Conservation (phyloP, 2,888 invertebrate species). For the Philonicus albiceps region DNA sequence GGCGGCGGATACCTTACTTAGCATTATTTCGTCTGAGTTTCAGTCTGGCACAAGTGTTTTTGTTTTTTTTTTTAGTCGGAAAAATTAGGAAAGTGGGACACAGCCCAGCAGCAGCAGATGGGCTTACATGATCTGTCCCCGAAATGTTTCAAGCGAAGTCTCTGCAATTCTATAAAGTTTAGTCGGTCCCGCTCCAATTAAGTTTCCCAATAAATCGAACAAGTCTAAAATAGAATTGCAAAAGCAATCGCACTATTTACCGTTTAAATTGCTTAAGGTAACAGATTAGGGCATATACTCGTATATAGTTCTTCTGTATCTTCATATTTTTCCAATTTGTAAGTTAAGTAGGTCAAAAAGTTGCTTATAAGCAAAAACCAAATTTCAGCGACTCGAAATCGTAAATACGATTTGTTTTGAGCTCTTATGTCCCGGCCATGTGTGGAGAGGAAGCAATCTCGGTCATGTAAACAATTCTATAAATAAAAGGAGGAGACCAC, state of each 20-base stretch:
- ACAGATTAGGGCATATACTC: neutral
- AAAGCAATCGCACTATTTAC: neutral
- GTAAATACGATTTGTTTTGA: slow-evolving; percentile 1
- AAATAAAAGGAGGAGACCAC: neutral
- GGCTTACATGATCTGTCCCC: neutral
- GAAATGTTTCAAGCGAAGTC: neutral
- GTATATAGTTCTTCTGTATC: neutral
- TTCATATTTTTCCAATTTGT: neutral
- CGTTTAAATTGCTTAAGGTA: neutral
- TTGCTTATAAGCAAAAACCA: neutral
- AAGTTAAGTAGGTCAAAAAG: neutral
- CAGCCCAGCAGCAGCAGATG: neutral
- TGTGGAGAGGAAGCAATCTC: neutral
- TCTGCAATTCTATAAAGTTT: neutral
- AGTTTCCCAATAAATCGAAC: neutral
- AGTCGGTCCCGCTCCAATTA: neutral
- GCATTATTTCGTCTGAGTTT: slow-evolving; percentile 30
- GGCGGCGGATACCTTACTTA: neutral
- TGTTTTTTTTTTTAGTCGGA: neutral
- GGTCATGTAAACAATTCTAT: slow-evolving; percentile 15
- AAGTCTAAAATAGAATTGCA: neutral
- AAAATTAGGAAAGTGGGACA: neutral
- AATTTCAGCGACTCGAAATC: neutral
- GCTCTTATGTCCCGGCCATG: neutral
- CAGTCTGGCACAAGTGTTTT: neutral